A percentile compares a stretch with the other conserved stretches of the same genome.
These are phyloP conservation scores for Pachyseris speciosa DNA, from an alignment of 64 coral and sea anemone species.

Conservation along the genomic window DNA sequence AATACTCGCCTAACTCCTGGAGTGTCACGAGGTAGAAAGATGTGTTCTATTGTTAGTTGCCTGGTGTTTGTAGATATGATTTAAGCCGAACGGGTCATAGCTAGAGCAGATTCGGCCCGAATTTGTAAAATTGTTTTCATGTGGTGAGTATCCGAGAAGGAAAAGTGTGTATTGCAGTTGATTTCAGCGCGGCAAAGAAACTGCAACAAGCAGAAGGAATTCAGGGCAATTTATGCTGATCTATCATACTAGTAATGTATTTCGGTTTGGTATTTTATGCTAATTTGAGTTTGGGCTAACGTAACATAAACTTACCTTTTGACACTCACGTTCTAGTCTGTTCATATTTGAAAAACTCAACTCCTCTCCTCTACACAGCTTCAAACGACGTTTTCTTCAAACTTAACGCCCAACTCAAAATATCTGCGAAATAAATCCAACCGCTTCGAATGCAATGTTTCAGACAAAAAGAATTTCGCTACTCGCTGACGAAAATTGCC, in stretches of 20 bases:
- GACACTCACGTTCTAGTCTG: neutral
- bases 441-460: neutral
- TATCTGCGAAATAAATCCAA: too few species aligned
- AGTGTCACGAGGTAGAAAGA: neutral
- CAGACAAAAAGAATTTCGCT: slow-evolving; percentile 15
- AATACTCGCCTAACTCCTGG: neutral
- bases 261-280: neutral
- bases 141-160: too few species aligned
- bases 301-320: neutral
- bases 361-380: too few species aligned
- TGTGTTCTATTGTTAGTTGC: neutral
- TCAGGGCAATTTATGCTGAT: neutral
- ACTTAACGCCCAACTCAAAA: too few species aligned
- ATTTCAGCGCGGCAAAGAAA: neutral
- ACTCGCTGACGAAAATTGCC: slow-evolving; percentile 43
- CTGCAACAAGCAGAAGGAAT: too few species aligned
- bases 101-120: neutral
- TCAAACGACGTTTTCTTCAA: too few species aligned
- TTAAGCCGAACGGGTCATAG: neutral
- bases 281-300: neutral
- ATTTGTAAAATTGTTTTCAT: neutral
- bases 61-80: slow-evolving; percentile 13
- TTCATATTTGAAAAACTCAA: neutral
- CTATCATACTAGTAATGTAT: neutral
- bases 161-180: neutral